Conservation (phyloP, 2,888 invertebrate species). For the Lepas anatifera region DNA sequence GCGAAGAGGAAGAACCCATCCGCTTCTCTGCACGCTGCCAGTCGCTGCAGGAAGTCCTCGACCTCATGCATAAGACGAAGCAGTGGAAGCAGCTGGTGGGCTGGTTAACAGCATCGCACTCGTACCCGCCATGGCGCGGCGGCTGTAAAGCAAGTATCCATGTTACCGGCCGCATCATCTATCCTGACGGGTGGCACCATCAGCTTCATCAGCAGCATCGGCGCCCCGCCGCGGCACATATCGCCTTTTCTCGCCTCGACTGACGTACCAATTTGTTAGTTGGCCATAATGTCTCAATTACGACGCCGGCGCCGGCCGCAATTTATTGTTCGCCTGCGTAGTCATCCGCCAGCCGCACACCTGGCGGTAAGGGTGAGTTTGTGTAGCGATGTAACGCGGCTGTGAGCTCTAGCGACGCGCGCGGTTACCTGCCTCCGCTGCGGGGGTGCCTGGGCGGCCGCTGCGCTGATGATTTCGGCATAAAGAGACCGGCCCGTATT, state of each 20-base stretch:
- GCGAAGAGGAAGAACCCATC: too few species aligned
- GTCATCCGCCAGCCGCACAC: neutral
- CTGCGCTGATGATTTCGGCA: neutral
- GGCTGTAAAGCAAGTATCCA: too few species aligned
- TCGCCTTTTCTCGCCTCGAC: constrained; percentile 4
- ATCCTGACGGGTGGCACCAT: too few species aligned
- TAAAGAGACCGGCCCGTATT: neutral
- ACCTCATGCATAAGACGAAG: too few species aligned
- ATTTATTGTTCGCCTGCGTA: neutral
- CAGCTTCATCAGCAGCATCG: too few species aligned
- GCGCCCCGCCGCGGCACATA: neutral
- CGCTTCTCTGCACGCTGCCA: too few species aligned
- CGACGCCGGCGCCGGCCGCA: neutral
- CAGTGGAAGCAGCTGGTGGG: too few species aligned
- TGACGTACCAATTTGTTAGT: constrained; percentile 12
- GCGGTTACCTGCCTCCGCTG: neutral
- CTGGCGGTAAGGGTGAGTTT: neutral
- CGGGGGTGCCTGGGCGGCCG: neutral
- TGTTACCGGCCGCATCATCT: too few species aligned
- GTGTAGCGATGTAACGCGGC: neutral
- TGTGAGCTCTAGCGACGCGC: neutral
- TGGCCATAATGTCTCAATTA: constrained; percentile 10
- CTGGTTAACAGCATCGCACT: too few species aligned
- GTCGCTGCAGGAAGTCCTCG: too few species aligned
- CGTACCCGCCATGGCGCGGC: too few species aligned